Evolutionary conservation across 30 jellyfish, hydroid and myxozoan species (phyloP).

Genomic region (Pseudorhiza aurosa): DNA sequence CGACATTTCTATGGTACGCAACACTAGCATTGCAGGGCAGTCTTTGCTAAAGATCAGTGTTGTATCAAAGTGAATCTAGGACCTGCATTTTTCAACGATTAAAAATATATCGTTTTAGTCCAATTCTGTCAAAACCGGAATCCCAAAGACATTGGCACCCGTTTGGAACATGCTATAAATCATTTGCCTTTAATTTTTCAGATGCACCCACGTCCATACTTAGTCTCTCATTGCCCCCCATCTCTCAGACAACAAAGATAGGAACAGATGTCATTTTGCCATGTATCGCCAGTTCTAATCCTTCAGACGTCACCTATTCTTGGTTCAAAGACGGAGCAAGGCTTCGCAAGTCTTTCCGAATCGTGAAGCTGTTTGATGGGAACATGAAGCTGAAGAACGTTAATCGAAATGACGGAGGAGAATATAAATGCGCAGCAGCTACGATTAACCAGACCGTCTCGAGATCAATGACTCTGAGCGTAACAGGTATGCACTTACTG

Average conservation of each 20-base stretch:
- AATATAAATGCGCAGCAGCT: constrained; percentile 65
- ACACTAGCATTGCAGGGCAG: too few species aligned
- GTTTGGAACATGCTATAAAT: too few species aligned
- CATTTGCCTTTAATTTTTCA: constrained; percentile 23
- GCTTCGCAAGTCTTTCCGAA: constrained; percentile 12
- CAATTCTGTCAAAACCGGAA: too few species aligned
- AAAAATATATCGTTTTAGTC: too few species aligned
- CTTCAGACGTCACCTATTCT: constrained; percentile 14
- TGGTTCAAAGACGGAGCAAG: constrained; percentile 81
- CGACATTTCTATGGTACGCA: too few species aligned
- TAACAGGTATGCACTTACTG: constrained; percentile 47
- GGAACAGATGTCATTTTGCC: constrained; percentile 51
- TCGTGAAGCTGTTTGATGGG: constrained; percentile 45
- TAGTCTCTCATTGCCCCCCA: constrained; percentile 33
- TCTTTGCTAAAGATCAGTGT: too few species aligned
- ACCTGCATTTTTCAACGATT: too few species aligned
- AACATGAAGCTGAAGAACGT: constrained; percentile 32
- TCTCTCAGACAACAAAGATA: constrained; percentile 18
- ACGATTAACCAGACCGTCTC: constrained; percentile 10
- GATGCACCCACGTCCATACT: neutral
- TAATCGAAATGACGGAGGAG: constrained; percentile 51
- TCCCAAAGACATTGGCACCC: neutral
- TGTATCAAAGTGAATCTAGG: too few species aligned
- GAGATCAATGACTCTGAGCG: constrained; percentile 31
- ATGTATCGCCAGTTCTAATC: constrained; percentile 55